Evolutionary conservation across 1,140 invertebrate species (phyloP), one percentile per base, ranked within the genome.

Genomic region (Bradynema listronoti): DNA sequence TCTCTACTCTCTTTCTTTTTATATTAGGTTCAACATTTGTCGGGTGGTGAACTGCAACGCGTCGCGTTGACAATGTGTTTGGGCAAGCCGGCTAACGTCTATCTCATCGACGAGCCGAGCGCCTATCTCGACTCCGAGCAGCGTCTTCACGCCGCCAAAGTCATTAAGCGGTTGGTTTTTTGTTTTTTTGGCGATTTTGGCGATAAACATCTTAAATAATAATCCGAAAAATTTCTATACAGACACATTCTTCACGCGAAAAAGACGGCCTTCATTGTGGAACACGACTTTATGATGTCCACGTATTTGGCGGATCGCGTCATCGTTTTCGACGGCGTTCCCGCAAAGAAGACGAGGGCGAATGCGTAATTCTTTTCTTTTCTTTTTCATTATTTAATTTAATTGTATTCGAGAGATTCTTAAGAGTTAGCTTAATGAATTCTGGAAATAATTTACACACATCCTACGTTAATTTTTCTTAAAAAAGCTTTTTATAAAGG

Each of bases 221-320:
- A 39, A 39, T 11, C 36, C 19, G 19, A 39, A 39, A 11, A 11
- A 39, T 39, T 11, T 39, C 36, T 19, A 19, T 39, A 54, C 74
- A 94, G 92, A 68, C 98, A 95, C 78, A 95, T 99, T 80, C 82
- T 99, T 36, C 94, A 99, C 77, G 90, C 94, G 0, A 99, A 99
- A 82, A 94, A 96, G 79, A 99, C 94, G 27, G 95, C 92, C 29
- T 99, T 99, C 80, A 87, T 99, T 29, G 95, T 99, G 0, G 95
- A 99, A 84, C 95, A 99, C 85, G 95, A 99, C 84, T 98, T 98
- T 77, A 99, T 99, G 54, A 99, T 99, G 95, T 92, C 93, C 1
- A 98, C 95, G 0, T 99, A 99, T 81, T 83, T 99, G 39, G 92
- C 95, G 14, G 95, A 99, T 81, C 84, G 94, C 51, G 95, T 99